Conservation (phyloP, 1,140 invertebrate species). For the Uloborus diversus region DNA sequence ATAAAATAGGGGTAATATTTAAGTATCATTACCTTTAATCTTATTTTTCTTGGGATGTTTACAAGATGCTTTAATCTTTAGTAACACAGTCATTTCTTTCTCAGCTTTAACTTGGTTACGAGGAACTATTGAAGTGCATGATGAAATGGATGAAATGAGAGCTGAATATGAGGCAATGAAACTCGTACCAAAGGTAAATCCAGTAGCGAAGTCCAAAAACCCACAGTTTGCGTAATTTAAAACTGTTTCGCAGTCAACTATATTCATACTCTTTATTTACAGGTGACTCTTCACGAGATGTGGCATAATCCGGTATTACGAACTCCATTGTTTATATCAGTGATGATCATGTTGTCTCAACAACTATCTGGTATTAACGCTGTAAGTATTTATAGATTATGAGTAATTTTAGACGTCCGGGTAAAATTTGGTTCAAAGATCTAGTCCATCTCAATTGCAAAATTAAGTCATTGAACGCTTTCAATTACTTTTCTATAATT, state of each 20-base stretch:
- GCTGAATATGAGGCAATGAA: slow-evolving; percentile 80
- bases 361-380: slow-evolving; percentile 90
- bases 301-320: slow-evolving; percentile 75
- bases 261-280: neutral
- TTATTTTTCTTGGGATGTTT: too few relatives aligned
- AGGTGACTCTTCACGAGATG: slow-evolving; percentile 74
- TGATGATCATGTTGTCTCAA: slow-evolving; percentile 86
- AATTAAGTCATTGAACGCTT: too few relatives aligned
- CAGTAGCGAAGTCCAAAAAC: neutral
- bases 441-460: too few relatives aligned
- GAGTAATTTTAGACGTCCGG: too few relatives aligned
- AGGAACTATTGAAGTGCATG: slow-evolving; percentile 78
- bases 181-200: slow-evolving; percentile 74
- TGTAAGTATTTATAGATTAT: slow-evolving; percentile 72
- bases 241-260: too few relatives aligned
- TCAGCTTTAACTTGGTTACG: slow-evolving; percentile 80
- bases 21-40: too few relatives aligned
- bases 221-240: neutral
- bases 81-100: too few relatives aligned
- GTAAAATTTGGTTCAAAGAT: too few relatives aligned
- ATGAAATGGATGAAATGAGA: slow-evolving; percentile 89
- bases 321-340: slow-evolving; percentile 80
- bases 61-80: too few relatives aligned
- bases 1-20: too few relatives aligned
- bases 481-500: too few relatives aligned